These are phyloP conservation scores for Rhimphoctona megacephalus DNA, from an alignment of 2,888 invertebrate genomes.

Conservation along the genomic window DNA sequence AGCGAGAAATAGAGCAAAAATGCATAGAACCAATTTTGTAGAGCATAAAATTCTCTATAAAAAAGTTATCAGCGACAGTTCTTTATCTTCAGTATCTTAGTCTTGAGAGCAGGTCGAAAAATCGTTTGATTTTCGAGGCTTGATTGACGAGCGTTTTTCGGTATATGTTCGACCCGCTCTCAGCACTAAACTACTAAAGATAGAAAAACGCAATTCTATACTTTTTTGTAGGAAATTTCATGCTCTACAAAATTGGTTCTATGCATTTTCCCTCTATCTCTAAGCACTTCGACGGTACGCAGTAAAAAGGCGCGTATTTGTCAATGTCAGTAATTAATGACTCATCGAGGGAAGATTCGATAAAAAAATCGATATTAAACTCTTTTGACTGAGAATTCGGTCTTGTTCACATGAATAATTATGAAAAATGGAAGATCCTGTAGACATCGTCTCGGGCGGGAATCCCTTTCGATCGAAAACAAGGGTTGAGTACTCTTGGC, in stretches of 20 bases:
- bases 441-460: constrained; percentile 47
- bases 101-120: background rate
- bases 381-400: background rate
- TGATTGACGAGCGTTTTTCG: background rate
- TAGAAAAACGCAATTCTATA: too few relatives aligned
- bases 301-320: too few relatives aligned
- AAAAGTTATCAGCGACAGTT: background rate
- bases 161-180: too few relatives aligned
- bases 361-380: background rate
- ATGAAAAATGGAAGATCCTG: constrained; percentile 5
- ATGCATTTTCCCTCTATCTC: too few relatives aligned
- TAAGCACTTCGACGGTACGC: too few relatives aligned
- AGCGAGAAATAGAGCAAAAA: too few relatives aligned
- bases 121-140: background rate
- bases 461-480: constrained; percentile 73
- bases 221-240: too few relatives aligned
- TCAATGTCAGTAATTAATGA: too few relatives aligned
- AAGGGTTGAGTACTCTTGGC: constrained; percentile 50
- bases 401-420: background rate
- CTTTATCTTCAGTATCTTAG: too few relatives aligned
- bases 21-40: background rate
- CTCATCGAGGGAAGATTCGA: too few relatives aligned
- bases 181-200: too few relatives aligned
- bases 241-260: too few relatives aligned
- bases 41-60: background rate